Evolutionary conservation across 1,140 invertebrate genomes (phyloP).

Genomic region (Drosophila santomea): DNA sequence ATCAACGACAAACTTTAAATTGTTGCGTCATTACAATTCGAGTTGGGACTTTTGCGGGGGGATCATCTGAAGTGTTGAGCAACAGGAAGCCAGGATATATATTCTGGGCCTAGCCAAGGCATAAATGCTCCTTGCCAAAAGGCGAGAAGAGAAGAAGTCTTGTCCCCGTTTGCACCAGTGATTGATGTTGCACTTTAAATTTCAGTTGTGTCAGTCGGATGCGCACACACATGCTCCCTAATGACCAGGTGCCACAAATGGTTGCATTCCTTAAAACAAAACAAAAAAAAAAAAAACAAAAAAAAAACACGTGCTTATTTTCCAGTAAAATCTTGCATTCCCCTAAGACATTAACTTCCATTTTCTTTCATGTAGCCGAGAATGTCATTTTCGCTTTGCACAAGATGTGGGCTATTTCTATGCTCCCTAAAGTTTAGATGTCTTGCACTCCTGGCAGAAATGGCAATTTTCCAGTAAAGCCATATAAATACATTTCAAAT

Average conservation of each 20-base stretch:
- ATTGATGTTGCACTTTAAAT: constrained; percentile 55
- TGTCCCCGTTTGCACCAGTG: constrained; percentile 44
- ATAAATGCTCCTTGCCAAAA: constrained; percentile 25
- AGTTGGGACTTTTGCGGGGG: constrained; percentile 32
- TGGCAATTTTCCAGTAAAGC: not conserved
- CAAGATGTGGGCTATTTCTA: not conserved
- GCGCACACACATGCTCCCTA: constrained; percentile 23
- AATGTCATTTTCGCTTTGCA: not conserved
- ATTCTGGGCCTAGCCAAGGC: constrained; percentile 44
- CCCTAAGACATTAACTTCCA: constrained; percentile 7
- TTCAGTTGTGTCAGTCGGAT: constrained; percentile 44
- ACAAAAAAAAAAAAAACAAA: too few relatives aligned
- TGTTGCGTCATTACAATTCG: constrained; percentile 81
- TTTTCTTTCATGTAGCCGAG: not conserved
- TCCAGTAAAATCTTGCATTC: constrained; percentile 1
- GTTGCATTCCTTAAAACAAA: constrained; percentile 17
- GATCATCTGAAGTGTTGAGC: constrained; percentile 18
- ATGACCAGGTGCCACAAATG: constrained; percentile 54
- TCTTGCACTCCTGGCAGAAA: not conserved
- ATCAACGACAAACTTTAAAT: constrained; percentile 83
- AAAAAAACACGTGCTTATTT: not conserved
- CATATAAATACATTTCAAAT: not conserved
- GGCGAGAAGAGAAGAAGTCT: constrained; percentile 26
- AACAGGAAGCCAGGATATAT: constrained; percentile 52
- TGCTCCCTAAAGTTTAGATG: not conserved